Evolutionary conservation across 1,140 invertebrate genomes (phyloP), one percentile per base, ranked within the genome.

Genomic region (Aphelinus atriplicis): DNA sequence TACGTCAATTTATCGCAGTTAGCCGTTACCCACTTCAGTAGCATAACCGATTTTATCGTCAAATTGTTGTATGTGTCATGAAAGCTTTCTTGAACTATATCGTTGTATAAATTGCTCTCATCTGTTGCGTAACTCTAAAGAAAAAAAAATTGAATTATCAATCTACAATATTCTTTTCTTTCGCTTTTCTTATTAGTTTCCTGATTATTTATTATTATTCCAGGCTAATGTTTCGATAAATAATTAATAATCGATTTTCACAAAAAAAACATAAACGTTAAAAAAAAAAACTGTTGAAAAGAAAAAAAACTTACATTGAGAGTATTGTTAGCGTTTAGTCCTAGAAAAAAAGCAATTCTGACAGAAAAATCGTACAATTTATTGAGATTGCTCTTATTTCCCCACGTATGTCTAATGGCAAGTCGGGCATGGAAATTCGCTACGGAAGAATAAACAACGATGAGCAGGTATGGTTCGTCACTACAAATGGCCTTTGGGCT

Each of bases 51-150:
- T 84, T 98, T 98, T 5, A 97, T 84, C 0, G 96, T 98, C 65
- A 98, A 88, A 90, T 98, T 98, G 83, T 96, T 95, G 85, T 98
- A 98, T 1, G 93, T 93, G 85, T 98, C 97, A 7, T 94, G 82
- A 83, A 97, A 98, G 69, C 92, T 91, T 84, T 96, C 95, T 87
- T 97, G 94, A 56, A 98, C 93, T n/a, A 98, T 92, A 85, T 98
- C 96, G 48, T 92, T 91, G 79, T 92, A 92, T 47, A 87, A 85
- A 2, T 90, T 83, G 61, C 87, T 90, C 81, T 94, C 93, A 51
- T 90, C 89, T 2, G 85, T 84, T 47, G 93, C 90, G 67, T 85
- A 87, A 77, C 83, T 87, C 87, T 92, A 88, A 3, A 90, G 80
- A 5, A 82, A 80, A 56, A 84, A 74, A 78, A 81, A 26, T 26